Percentiles rank a stretch among this genome's conserved stretches.
Evolutionary conservation across 2,888 invertebrate species (phyloP).

Genomic region (Eupithecia insigniata): DNA sequence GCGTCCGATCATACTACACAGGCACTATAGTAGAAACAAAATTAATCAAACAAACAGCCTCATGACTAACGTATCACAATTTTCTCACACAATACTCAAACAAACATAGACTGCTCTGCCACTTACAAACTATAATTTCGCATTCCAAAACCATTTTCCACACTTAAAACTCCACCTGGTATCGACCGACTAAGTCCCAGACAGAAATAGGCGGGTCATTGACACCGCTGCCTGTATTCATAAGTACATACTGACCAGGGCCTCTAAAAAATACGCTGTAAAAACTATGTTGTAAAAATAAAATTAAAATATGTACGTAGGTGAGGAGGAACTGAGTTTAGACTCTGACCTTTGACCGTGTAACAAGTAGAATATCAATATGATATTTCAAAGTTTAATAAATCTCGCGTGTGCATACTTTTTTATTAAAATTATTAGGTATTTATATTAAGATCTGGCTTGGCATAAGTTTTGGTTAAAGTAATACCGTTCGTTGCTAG

Average conservation of each 20-base stretch:
- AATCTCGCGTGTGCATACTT: not conserved
- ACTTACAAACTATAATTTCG: slow-evolving; percentile 11
- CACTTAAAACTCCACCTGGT: slow-evolving; percentile 15
- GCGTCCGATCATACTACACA: too few species aligned
- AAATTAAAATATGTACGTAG: not conserved
- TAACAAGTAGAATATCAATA: not conserved
- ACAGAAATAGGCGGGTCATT: slow-evolving; percentile 29
- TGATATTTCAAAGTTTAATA: too few species aligned
- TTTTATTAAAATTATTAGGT: not conserved
- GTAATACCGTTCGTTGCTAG: not conserved
- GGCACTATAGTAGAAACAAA: not conserved
- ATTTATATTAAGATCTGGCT: not conserved
- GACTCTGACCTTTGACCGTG: not conserved
- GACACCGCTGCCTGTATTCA: slow-evolving; percentile 24
- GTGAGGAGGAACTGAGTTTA: not conserved
- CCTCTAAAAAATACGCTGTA: not conserved
- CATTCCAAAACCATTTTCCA: slow-evolving; percentile 7
- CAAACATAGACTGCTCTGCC: not conserved
- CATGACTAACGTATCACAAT: not conserved
- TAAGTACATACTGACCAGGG: slow-evolving; percentile 20
- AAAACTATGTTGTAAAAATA: not conserved
- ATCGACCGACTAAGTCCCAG: slow-evolving; percentile 25
- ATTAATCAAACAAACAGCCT: not conserved
- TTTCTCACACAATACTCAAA: not conserved
- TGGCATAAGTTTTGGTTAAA: not conserved